phyloP scores from a whole-genome alignment of 53 echinoderm and acorn worm genomes.

The Paelopatides confundens region DNA sequence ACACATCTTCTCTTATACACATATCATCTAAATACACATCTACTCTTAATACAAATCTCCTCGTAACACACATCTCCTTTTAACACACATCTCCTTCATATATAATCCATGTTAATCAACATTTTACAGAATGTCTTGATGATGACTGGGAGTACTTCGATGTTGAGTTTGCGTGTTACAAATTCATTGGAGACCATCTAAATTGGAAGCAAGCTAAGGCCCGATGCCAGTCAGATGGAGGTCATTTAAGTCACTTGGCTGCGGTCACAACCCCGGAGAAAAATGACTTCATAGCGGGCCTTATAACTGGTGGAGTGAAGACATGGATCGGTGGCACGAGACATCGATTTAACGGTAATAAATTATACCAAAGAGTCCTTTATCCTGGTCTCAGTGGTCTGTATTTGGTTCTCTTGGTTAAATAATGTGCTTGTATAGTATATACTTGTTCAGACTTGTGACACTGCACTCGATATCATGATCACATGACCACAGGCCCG shows the following conservation, averaged over 20 bases:
- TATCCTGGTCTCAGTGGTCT: no score
- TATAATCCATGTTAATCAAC: background rate
- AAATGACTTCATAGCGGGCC: constrained; percentile 26
- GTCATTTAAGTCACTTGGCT: background rate
- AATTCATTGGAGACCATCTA: background rate
- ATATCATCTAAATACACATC: no score
- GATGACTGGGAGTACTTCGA: constrained; percentile 8
- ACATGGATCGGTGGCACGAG: constrained; percentile 33
- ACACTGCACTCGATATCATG: no score
- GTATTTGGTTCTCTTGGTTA: no score
- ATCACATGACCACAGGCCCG: no score
- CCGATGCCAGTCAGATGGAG: background rate
- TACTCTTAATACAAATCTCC: no score
- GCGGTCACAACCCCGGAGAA: constrained; percentile 17
- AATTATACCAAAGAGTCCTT: no score
- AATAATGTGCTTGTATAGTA: no score
- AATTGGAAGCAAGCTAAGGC: background rate
- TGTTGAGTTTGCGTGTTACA: constrained; percentile 38
- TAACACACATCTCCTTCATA: background rate
- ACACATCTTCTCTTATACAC: no score
- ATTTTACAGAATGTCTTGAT: background rate
- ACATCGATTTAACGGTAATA: background rate
- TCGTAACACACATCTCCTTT: no score
- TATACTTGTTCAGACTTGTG: no score
- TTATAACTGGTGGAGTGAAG: constrained; percentile 20